phyloP scores from a whole-genome alignment of 1,140 invertebrate genomes.

The Polypedilum pembai region DNA sequence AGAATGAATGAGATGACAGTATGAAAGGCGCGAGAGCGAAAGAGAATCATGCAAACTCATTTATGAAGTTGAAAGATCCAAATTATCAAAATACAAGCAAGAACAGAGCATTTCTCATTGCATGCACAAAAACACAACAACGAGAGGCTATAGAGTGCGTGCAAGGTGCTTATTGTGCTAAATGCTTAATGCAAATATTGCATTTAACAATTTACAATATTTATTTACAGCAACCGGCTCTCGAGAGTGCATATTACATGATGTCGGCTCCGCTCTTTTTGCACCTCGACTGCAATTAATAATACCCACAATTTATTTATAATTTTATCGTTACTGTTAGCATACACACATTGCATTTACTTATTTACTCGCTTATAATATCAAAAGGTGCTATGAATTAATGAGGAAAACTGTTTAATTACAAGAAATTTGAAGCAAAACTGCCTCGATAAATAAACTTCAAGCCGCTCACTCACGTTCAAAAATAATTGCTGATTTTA shows the following conservation, averaged over 20 bases:
- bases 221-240: conserved; percentile 22
- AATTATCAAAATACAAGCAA: not conserved
- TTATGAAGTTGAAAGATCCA: conserved; percentile 10
- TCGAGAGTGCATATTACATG: not conserved
- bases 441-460: not conserved
- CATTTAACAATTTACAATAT: conserved; percentile 26
- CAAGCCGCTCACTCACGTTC: not conserved
- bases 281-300: conserved; percentile 21
- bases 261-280: not conserved
- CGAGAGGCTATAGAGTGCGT: not conserved
- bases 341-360: not conserved
- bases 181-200: conserved; percentile 28
- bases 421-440: not conserved
- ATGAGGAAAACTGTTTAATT: conserved; percentile 22
- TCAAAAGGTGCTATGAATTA: conserved; percentile 2
- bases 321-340: not conserved
- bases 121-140: not conserved
- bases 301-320: conserved; percentile 23
- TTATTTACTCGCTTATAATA: not conserved
- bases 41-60: not conserved
- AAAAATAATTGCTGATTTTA: conserved; percentile 27
- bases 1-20: not conserved
- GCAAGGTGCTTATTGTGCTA: conserved; percentile 24
- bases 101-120: not conserved
- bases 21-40: not conserved